Conservation (phyloP, 2,797 vertebrate genomes). For the Brachymystax lenok region DNA sequence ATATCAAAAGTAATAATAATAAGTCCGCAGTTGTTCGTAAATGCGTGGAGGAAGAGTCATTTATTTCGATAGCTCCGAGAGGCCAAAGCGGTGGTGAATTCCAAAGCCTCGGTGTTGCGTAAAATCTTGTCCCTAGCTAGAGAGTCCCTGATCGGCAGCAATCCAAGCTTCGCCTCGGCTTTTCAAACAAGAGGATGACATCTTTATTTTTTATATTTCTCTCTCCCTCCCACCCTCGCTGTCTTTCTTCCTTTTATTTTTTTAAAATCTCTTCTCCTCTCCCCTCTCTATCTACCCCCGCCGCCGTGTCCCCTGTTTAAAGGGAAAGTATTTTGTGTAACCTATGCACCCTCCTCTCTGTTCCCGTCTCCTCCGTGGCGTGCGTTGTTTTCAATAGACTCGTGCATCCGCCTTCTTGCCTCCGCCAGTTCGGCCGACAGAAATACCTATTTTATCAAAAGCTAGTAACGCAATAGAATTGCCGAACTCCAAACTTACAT, state of each 20-base stretch:
- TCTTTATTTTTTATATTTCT: slow-evolving; percentile 73
- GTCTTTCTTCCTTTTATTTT: slow-evolving; percentile 73
- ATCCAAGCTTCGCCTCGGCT: slow-evolving; percentile 78
- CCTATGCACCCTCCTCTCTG: slow-evolving; percentile 61
- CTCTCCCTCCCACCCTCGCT: slow-evolving; percentile 60
- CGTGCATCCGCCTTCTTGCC: slow-evolving; percentile 29
- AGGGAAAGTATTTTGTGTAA: slow-evolving; percentile 77
- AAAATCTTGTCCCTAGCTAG: slow-evolving; percentile 58
- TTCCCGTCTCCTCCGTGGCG: slow-evolving; percentile 58
- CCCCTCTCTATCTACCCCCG: slow-evolving; percentile 60
- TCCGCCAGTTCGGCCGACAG: slow-evolving; percentile 66
- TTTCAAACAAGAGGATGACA: slow-evolving; percentile 74
- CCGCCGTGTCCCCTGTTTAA: slow-evolving; percentile 80
- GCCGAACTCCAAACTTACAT: background rate
- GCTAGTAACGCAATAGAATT: background rate
- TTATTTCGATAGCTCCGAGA: slow-evolving; percentile 67
- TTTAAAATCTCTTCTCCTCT: slow-evolving; percentile 61
- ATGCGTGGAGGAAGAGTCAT: slow-evolving; percentile 38
- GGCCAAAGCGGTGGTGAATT: slow-evolving; percentile 59
- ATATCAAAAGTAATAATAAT: slow-evolving; percentile 52
- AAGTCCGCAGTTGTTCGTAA: slow-evolving; percentile 45
- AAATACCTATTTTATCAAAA: slow-evolving; percentile 56
- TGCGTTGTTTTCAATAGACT: background rate
- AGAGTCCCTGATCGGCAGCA: slow-evolving; percentile 66
- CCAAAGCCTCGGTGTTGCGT: slow-evolving; percentile 77